Evolutionary conservation across 2,113 vertebrate genomes (phyloP), one percentile per base, ranked within the genome.

Genomic region (Anoura caudifer): DNA sequence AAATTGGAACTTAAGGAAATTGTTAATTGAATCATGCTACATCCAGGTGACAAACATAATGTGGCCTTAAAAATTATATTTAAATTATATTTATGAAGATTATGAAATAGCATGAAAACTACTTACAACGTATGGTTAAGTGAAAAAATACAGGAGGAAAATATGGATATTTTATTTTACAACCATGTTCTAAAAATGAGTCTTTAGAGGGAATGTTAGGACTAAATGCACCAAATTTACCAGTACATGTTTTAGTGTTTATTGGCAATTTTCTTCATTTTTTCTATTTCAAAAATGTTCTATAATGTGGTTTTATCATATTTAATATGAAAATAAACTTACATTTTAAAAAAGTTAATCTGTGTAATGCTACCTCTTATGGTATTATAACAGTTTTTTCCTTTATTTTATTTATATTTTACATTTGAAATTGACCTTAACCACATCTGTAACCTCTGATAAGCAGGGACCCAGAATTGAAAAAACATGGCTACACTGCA

Each of bases 351-450:
- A 67, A 84, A 83, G 50, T 38, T 67, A 82, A 38, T 31, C 41
- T 87, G 45, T 15, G 2, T 38, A 63, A 80, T 69, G 50, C 10
- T 63, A 63, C 7, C 22, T 92, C 47, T 89, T 36, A 61, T 45
- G 4, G n/a, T 45, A 75, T 75, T 54, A 67, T 79, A 73, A 91
- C 43, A 43, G 3, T 6, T 16, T 84, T 82, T 70, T 50, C 9
- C 15, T 54, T 83, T 50, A 4, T 87, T 91, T 84, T 24, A 5
- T 80, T 93, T 67, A 24, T 52, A 59, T 61, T 52, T 38, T 38
- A 87, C 56, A 84, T n/a, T 84, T 43, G 33, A 81, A 94, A 90
- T 87, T 82, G 59, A 91, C 11, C 28, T 84, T 75, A 65, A 87
- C 36, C 20, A 77, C 72, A 13, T 73, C 61, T 5, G 3, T 72